Base-by-base conservation (phyloP, 2,888 invertebrate genomes). In the Theodoxus fluviatilis region DNA sequence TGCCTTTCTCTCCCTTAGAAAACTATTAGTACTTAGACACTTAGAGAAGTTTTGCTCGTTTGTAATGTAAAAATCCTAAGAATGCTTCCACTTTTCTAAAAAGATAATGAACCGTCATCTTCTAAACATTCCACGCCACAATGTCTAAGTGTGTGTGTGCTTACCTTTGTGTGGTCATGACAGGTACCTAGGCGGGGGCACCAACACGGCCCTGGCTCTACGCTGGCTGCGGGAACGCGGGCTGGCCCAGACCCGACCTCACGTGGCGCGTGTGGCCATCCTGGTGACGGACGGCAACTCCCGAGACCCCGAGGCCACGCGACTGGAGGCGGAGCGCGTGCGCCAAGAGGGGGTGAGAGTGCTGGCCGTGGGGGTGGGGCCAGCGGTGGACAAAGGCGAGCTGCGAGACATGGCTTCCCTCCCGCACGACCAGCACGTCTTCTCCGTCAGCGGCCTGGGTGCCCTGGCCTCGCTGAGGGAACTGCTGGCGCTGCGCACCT, bases 201-300 rank as follows among this genome's bases (percentile, higher is more conserved):
- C 79, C 1, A 73, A 79, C 65, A 79, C 79, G 15, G 77, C 78
- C 1, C 75, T 72, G 0, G 79, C 79, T 12, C 71, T 81, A 2
- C 59, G 68, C n/a, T 74, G 76, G 63, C 68, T 78, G n/a, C 71
- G 79, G 1, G 65, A 74, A 22, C 70, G 71, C 33, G 79, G 81
- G 6, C 79, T 80, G 38, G 35, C 71, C 1, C 37, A 52, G 1
- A 75, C 70, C 3, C 57, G 82, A 28, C 66, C 66, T 0, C 72
- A 71, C 12, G 81, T 80, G 12, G 77, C 79, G 0, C 75, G 77
- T 40, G 76, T 84, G 9, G 83, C 76, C 3, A 78, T 84, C 25
- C 73, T 84, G 15, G 73, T 83, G 12, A 84, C 84, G 0, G 83
- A 84, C 68, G 84, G 83, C 6, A 70, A 79, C 25, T 83, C 83